Evolutionary conservation across 2,888 invertebrate species (phyloP).

Genomic region (Osmoderma eremita): DNA sequence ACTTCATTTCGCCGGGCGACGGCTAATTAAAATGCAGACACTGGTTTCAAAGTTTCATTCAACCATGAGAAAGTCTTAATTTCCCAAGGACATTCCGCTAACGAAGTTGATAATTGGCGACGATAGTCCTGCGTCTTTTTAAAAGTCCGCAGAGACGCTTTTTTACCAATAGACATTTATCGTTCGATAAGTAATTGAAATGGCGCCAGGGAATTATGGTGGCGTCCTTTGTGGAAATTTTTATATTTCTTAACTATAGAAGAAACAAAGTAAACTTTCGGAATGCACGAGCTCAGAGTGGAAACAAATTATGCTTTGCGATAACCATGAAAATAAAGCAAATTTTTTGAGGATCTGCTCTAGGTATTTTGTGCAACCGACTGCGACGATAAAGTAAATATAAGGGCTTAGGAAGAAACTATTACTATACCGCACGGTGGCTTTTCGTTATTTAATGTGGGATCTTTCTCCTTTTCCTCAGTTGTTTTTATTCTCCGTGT

Average conservation of each 20-base stretch:
- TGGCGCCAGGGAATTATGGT: neutral
- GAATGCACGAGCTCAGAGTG: too few species aligned
- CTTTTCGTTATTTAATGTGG: constrained; percentile 20
- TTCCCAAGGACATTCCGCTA: constrained; percentile 11
- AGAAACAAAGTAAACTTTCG: too few species aligned
- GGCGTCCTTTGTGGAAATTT: neutral
- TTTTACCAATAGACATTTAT: neutral
- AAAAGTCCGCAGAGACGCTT: neutral
- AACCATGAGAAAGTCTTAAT: constrained; percentile 15
- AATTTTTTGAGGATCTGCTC: neutral
- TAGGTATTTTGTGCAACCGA: constrained; percentile 9
- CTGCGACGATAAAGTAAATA: constrained; percentile 8
- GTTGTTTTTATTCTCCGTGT: constrained; percentile 16
- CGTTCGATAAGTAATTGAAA: too few species aligned
- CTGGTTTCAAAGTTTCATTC: constrained; percentile 19
- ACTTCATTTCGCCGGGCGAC: neutral
- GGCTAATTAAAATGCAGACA: constrained; percentile 24
- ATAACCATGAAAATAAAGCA: neutral
- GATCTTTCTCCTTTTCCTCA: constrained; percentile 7
- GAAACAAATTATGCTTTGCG: too few species aligned
- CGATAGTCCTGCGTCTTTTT: constrained; percentile 6
- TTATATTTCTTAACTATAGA: neutral
- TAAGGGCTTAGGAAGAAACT: constrained; percentile 8
- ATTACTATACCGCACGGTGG: constrained; percentile 7
- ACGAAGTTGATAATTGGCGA: constrained; percentile 28